Evolutionary conservation across 2,113 vertebrate species (phyloP), one percentile per base, ranked within the genome.

Genomic region (Carlito syrichta): DNA sequence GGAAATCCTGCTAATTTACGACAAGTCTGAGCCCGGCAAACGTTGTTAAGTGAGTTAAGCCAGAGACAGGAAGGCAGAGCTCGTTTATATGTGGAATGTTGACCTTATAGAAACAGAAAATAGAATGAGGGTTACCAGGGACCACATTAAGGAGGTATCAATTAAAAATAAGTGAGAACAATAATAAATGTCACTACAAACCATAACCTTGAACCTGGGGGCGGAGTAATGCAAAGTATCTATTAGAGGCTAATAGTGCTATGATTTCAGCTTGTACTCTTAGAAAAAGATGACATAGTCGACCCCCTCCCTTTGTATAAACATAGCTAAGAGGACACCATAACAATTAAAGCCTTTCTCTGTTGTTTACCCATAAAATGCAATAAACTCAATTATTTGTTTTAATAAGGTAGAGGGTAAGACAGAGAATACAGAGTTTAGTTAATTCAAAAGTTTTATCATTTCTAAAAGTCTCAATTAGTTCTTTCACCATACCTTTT

Each of bases 371-470:
- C 56, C 54, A 25, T 38, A 90, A 91, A 85, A 68, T 86, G 30
- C 30, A 78, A 69, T 32, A 93, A 91, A 79, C 40, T 69, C 38
- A 74, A 45, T 5, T 74, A 60, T 54, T 89, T 87, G 32, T 92
- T 48, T 50, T 79, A 91, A 89, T 56, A 89, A 78, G 81, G 4
- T 50, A 73, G 11, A 30, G 1, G 58, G 30, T 84, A 94, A 96
- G 50, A 63, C 25, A 87, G 40, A 76, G 16, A 56, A 92, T n/a
- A 22, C 48, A 85, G 6, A 90, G 11, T 40, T 95, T 60, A 92
- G 40, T 89, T 96, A 91, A 89, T 95, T 90, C 66, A 89, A 94
- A 96, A 82, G n/a, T 92, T 92, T 73, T 6, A 91, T 86, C 11
- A 60, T 73, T 89, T 94, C 74, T n/a, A 71, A 35, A 89, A 93